These are phyloP conservation scores for Salmo trutta DNA, from an alignment of 2,797 vertebrate genomes.

Conservation along the genomic window DNA sequence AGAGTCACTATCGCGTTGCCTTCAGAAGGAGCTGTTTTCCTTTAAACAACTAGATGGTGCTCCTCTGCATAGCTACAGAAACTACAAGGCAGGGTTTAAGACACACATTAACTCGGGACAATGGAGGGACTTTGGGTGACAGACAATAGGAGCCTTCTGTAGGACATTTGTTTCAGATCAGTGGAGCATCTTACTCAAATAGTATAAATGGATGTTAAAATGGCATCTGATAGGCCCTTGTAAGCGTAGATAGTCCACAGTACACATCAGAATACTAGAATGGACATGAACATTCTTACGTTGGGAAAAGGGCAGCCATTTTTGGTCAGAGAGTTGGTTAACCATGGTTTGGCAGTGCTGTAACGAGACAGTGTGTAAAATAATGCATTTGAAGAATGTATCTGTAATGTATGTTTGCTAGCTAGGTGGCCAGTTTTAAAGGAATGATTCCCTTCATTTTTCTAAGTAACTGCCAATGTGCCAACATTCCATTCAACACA, in stretches of 20 bases:
- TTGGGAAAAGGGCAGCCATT: too few relatives aligned
- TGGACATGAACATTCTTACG: too few relatives aligned
- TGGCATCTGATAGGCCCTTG: background rate
- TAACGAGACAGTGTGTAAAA: too few relatives aligned
- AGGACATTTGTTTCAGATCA: constrained; percentile 32
- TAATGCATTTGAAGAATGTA: too few relatives aligned
- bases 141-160: background rate
- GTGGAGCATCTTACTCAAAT: constrained; percentile 17
- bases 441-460: too few relatives aligned
- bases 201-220: background rate
- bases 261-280: background rate
- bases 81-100: constrained; percentile 42
- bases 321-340: too few relatives aligned
- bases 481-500: too few relatives aligned
- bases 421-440: too few relatives aligned
- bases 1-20: constrained; percentile 37
- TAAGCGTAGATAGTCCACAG: background rate
- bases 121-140: background rate
- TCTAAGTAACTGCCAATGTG: too few relatives aligned
- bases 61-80: constrained; percentile 33
- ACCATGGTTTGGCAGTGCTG: too few relatives aligned
- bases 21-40: constrained; percentile 37
- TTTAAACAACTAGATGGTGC: constrained; percentile 17
- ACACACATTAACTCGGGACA: constrained; percentile 26
- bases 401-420: too few relatives aligned